Base-by-base conservation (phyloP, 2,888 invertebrate species). In the Cataglyphis altisquamis region DNA sequence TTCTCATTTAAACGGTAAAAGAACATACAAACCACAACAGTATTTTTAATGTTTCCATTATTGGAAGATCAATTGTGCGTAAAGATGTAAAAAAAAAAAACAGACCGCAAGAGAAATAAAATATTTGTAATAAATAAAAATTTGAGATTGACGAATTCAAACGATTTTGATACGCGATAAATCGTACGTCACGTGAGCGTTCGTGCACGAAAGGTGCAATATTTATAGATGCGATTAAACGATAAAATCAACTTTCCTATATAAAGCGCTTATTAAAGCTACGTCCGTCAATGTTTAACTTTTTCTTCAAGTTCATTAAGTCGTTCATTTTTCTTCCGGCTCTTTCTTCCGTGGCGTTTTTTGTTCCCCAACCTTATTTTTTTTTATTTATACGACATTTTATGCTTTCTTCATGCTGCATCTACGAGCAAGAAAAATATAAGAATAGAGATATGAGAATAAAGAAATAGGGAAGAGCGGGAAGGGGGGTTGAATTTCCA, bases 261-360 rank as follows among this genome's bases (percentile, higher is more conserved):
- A 83, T 81, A 15, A 63, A 78, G 80, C 86, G 86, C 87, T 91
- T 89, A 90, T 91, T 91, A 89, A 91, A 80, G 84, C 81, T 85
- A 85, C 87, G 41, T 84, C 86, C 87, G 70, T 75, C 82, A 77
- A 86, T 89, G 89, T 91, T 86, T 87, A 91, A 90, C 88, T 91
- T 92, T 92, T 92, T 91, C 84, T 86, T 85, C 87, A 88, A 88
- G 90, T 91, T 92, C 90, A 91, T 91, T 90, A 90, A 91, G 90
- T 89, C 87, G 89, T 90, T 87, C 87, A 89, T 89, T 91, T 92
- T 87, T 87, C 60, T 83, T 85, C 78, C 63, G 66, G 45, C 78
- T 74, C 72, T 72, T 48, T 52, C n/a, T 84, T 64, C 62, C 82
- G 2, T 32, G 48, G 60, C 84, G 66, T 82, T 81, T 81, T 68